Evolutionary conservation across 2,888 invertebrate species (phyloP).

Genomic region (Craniophora ligustri): DNA sequence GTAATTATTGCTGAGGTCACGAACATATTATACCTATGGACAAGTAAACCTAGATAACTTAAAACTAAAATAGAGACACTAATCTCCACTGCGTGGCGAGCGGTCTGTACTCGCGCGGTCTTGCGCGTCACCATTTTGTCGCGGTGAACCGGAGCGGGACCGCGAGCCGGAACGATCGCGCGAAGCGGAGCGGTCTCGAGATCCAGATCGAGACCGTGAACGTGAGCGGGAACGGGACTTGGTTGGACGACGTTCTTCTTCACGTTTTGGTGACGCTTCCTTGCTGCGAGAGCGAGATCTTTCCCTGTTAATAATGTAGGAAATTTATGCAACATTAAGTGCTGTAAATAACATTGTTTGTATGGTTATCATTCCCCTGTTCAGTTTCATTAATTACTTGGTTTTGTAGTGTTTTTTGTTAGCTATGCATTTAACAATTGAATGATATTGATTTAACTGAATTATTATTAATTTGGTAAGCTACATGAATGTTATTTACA

Average conservation of each 20-base stretch:
- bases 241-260: slow-evolving; percentile 76
- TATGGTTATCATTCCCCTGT: not conserved
- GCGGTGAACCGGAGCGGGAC: slow-evolving; percentile 75
- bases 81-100: slow-evolving; percentile 83
- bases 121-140: slow-evolving; percentile 77
- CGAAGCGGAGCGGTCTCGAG: slow-evolving; percentile 69
- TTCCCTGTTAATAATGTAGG: slow-evolving; percentile 81
- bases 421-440: slow-evolving; percentile 5
- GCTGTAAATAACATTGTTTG: not conserved
- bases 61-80: slow-evolving; percentile 42
- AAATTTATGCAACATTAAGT: slow-evolving; percentile 10
- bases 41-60: slow-evolving; percentile 52
- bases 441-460: not conserved
- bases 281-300: slow-evolving; percentile 92
- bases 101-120: slow-evolving; percentile 76
- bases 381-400: not conserved
- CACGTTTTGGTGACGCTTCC: slow-evolving; percentile 83
- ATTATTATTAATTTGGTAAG: not conserved
- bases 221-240: slow-evolving; percentile 78
- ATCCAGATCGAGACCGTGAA: slow-evolving; percentile 67
- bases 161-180: slow-evolving; percentile 71
- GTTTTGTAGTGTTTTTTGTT: not conserved
- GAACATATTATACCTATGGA: slow-evolving; percentile 55
- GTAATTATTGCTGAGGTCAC: slow-evolving; percentile 60
- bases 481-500: slow-evolving; percentile 13